Conservation (phyloP, 1,140 invertebrate species). For the Aphaenogaster ashmeadi region DNA sequence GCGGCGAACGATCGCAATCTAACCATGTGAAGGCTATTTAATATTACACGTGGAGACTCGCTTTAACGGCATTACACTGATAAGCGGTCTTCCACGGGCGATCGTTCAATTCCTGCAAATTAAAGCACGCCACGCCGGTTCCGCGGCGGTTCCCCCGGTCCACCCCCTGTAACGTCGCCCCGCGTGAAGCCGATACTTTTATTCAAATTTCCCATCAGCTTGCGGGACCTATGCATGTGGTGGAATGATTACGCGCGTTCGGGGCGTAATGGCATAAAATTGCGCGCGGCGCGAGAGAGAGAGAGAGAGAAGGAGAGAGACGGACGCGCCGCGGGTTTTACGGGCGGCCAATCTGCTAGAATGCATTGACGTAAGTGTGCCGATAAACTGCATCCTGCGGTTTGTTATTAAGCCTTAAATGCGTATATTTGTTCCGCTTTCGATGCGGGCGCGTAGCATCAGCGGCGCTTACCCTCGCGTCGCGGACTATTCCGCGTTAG, state of each 20-base stretch:
- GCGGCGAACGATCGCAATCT: slow-evolving; percentile 61
- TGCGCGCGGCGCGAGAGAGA: not conserved
- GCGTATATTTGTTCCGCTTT: slow-evolving; percentile 30
- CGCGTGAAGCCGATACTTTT: slow-evolving; percentile 11
- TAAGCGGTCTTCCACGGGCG: slow-evolving; percentile 32
- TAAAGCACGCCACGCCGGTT: slow-evolving; percentile 50
- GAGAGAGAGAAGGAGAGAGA: not conserved
- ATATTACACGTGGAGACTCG: slow-evolving; percentile 64
- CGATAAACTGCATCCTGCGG: slow-evolving; percentile 38
- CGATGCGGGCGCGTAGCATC: not conserved
- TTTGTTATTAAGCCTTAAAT: slow-evolving; percentile 48
- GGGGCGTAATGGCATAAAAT: slow-evolving; percentile 20
- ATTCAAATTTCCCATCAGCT: slow-evolving; percentile 49
- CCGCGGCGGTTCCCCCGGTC: not conserved
- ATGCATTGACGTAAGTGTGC: slow-evolving; percentile 16
- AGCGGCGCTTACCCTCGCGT: not conserved
- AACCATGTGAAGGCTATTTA: slow-evolving; percentile 68
- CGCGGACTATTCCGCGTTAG: not conserved
- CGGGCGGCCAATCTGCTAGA: slow-evolving; percentile 11
- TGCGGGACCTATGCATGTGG: too few relatives aligned
- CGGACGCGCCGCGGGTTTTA: slow-evolving; percentile 20
- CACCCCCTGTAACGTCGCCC: not conserved
- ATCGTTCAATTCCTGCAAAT: slow-evolving; percentile 62
- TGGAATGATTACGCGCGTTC: slow-evolving; percentile 2
- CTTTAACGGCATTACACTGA: slow-evolving; percentile 60